Percentiles rank a stretch among this genome's conserved stretches.
These are phyloP conservation scores for Aurelia coerulea DNA, from an alignment of 30 jellyfish, hydroid and myxozoan species.

Conservation along the genomic window DNA sequence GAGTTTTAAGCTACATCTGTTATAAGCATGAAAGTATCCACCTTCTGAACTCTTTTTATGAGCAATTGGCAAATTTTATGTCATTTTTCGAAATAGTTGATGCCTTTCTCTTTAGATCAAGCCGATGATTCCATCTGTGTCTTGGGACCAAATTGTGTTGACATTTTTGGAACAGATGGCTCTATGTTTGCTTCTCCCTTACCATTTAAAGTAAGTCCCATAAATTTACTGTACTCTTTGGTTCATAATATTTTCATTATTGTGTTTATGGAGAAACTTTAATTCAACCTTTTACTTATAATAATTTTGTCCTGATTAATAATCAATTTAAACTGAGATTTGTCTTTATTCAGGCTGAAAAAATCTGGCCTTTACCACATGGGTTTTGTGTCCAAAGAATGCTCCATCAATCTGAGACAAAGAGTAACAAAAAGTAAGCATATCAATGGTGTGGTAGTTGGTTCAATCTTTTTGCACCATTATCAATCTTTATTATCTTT, in stretches of 20 bases:
- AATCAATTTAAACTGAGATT: neutral
- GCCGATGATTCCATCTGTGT: conserved; percentile 49
- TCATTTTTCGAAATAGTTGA: no score
- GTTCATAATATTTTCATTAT: no score
- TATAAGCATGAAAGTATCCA: no score
- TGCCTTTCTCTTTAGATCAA: conserved; percentile 17
- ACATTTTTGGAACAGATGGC: conserved; percentile 74
- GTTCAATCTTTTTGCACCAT: no score
- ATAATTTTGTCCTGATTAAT: neutral
- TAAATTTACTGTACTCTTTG: neutral
- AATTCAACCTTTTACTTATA: neutral
- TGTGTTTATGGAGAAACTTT: neutral
- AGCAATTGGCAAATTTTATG: no score
- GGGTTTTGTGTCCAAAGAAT: conserved; percentile 89
- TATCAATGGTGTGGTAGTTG: neutral
- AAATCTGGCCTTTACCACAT: conserved; percentile 74
- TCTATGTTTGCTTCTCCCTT: conserved; percentile 55
- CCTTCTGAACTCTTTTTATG: no score
- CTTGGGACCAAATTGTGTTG: conserved; percentile 68
- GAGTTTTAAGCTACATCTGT: no score
- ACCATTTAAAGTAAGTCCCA: conserved; percentile 75
- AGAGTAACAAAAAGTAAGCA: conserved; percentile 47
- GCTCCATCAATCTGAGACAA: conserved; percentile 8
- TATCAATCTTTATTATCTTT: no score
- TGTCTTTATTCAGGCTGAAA: conserved; percentile 47